phyloP scores from a whole-genome alignment of 1,140 invertebrate genomes.

The Drosophila insularis region DNA sequence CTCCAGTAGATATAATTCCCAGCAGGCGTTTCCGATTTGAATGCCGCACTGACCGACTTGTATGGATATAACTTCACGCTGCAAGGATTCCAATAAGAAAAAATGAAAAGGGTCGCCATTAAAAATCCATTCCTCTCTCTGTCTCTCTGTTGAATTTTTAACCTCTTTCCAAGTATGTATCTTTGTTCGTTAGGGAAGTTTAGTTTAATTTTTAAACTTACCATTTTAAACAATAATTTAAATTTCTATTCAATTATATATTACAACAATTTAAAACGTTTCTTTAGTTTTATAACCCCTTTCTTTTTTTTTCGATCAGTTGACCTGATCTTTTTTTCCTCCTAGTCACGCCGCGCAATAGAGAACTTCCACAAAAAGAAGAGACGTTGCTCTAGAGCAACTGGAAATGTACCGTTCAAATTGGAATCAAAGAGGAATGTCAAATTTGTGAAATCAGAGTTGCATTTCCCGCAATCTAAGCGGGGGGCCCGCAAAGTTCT shows the following conservation, averaged over 20 bases:
- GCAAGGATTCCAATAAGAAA: background rate
- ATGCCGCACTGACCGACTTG: constrained; percentile 88
- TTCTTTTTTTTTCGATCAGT: constrained; percentile 5
- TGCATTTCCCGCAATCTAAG: constrained; percentile 17
- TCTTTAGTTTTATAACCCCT: background rate
- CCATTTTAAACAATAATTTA: constrained; percentile 30
- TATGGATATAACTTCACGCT: constrained; percentile 88
- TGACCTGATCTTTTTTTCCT: constrained; percentile 13
- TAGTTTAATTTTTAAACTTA: background rate
- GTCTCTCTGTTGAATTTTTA: background rate
- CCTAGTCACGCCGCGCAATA: constrained; percentile 38
- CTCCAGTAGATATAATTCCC: constrained; percentile 90
- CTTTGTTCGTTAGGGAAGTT: background rate
- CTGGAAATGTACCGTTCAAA: constrained; percentile 56
- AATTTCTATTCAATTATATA: constrained; percentile 25
- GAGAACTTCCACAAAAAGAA: constrained; percentile 20
- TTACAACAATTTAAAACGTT: constrained; percentile 10
- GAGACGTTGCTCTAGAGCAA: no score
- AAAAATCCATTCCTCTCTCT: background rate
- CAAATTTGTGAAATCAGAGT: constrained; percentile 39
- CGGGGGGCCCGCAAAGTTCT: background rate
- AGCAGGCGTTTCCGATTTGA: constrained; percentile 90
- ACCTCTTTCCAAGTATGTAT: background rate
- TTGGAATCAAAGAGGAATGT: constrained; percentile 36
- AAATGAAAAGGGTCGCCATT: constrained; percentile 38